phyloP scores from a whole-genome alignment of 92 coral and sea anemone genomes.

The Zoanthus sansibaricus region DNA sequence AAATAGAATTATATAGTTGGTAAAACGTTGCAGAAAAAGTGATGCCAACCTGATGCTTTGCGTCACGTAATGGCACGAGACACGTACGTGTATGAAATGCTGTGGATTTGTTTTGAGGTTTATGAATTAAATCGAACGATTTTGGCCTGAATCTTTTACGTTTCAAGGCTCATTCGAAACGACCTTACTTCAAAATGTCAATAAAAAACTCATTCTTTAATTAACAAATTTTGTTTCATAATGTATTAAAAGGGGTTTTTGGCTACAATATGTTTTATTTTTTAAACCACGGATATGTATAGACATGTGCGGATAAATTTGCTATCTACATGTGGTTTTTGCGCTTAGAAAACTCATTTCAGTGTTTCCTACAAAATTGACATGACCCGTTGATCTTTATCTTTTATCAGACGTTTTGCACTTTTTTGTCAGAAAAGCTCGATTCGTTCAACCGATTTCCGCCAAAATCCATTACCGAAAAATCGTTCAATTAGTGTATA shows the following conservation, averaged over 20 bases:
- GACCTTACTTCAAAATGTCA: neutral
- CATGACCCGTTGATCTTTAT: constrained; percentile 41
- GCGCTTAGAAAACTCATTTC: constrained; percentile 48
- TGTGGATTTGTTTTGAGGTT: neutral
- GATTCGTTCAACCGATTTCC: constrained; percentile 41
- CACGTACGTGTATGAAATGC: constrained; percentile 30
- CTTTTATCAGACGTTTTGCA: constrained; percentile 39
- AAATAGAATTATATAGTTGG: constrained; percentile 3
- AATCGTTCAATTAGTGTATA: constrained; percentile 42
- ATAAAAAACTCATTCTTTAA: neutral
- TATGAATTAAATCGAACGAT: neutral
- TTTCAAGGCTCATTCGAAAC: neutral
- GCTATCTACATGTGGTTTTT: constrained; percentile 38
- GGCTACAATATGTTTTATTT: neutral
- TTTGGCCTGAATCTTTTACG: neutral
- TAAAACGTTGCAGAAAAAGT: neutral
- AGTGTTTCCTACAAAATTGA: constrained; percentile 36
- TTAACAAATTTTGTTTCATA: neutral
- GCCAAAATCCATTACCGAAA: constrained; percentile 50
- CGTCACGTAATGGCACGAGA: constrained; percentile 15
- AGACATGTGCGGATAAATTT: constrained; percentile 25
- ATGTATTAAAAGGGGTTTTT: neutral
- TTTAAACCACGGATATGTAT: neutral
- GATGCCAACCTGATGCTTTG: neutral
- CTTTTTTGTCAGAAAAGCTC: constrained; percentile 33